These are phyloP conservation scores for Teleopsis dalmanni DNA, from an alignment of 1,140 invertebrate genomes.

Conservation along the genomic window DNA sequence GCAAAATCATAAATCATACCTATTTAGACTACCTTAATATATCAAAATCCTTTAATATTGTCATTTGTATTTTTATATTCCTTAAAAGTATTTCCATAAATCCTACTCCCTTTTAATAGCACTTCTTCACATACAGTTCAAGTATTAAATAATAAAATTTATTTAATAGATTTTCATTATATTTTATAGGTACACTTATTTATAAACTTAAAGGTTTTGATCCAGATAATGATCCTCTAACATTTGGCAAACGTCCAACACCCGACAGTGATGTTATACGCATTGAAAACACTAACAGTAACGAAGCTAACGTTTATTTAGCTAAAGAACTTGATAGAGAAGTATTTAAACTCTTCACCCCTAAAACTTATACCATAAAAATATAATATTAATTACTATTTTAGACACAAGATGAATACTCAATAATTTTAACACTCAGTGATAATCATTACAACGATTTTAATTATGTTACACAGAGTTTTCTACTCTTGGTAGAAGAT, in stretches of 20 bases:
- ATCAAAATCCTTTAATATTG: no score
- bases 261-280: conserved; percentile 73
- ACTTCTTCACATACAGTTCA: no score
- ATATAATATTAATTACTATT: conserved; percentile 12
- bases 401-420: conserved; percentile 77
- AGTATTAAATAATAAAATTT: not conserved
- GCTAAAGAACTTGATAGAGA: conserved; percentile 86
- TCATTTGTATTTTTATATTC: no score
- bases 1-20: not conserved
- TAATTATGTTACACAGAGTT: conserved; percentile 83
- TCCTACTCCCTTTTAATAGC: no score
- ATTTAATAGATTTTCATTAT: no score
- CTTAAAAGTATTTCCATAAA: no score
- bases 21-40: no score
- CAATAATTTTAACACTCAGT: conserved; percentile 78
- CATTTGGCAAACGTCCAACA: conserved; percentile 74
- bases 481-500: conserved; percentile 81
- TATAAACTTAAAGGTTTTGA: conserved; percentile 74
- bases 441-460: conserved; percentile 80
- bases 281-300: conserved; percentile 69
- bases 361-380: not conserved
- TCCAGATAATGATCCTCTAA: conserved; percentile 74
- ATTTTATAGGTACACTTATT: conserved; percentile 64
- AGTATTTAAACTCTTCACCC: conserved; percentile 45
- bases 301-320: conserved; percentile 80